Evolutionary conservation across 2,113 vertebrate species (phyloP).

Genomic region (Ammodytes dubius): DNA sequence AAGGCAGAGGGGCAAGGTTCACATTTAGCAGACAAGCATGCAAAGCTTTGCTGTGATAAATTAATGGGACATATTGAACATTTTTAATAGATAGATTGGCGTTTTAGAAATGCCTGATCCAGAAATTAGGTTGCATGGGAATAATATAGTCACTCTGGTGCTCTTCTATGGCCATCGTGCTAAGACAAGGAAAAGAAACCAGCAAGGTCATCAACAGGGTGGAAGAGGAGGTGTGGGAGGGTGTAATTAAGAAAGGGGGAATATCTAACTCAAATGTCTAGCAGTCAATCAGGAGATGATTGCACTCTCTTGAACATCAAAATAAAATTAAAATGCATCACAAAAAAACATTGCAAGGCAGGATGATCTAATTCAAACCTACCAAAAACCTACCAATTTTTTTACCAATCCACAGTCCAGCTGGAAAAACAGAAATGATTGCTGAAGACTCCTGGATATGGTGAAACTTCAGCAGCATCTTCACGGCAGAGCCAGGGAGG

Average conservation of each 20-base stretch:
- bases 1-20: slow-evolving; percentile 23
- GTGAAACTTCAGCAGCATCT: slow-evolving; percentile 63
- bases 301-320: slow-evolving; percentile 53
- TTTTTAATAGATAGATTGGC: slow-evolving; percentile 35
- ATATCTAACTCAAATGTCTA: slow-evolving; percentile 42
- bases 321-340: slow-evolving; percentile 42
- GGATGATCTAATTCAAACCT: slow-evolving; percentile 88
- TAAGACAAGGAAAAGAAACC: slow-evolving; percentile 57
- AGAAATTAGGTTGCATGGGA: slow-evolving; percentile 34
- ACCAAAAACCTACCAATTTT: slow-evolving; percentile 64
- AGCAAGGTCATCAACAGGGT: slow-evolving; percentile 52
- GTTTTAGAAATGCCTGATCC: slow-evolving; percentile 30
- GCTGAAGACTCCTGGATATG: slow-evolving; percentile 54
- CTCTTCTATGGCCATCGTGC: slow-evolving; percentile 31
- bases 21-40: slow-evolving; percentile 45
- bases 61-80: slow-evolving; percentile 46
- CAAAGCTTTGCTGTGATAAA: slow-evolving; percentile 45
- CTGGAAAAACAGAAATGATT: slow-evolving; percentile 58
- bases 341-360: slow-evolving; percentile 77
- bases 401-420: slow-evolving; percentile 69
- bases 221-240: slow-evolving; percentile 31
- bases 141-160: slow-evolving; percentile 50
- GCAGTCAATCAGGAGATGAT: slow-evolving; percentile 17
- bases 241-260: slow-evolving; percentile 25
- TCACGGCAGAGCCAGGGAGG: slow-evolving; percentile 42